Evolutionary conservation across 2,888 invertebrate species (phyloP), one percentile per base, ranked within the genome.

Genomic region (Nomada ferruginata): DNA sequence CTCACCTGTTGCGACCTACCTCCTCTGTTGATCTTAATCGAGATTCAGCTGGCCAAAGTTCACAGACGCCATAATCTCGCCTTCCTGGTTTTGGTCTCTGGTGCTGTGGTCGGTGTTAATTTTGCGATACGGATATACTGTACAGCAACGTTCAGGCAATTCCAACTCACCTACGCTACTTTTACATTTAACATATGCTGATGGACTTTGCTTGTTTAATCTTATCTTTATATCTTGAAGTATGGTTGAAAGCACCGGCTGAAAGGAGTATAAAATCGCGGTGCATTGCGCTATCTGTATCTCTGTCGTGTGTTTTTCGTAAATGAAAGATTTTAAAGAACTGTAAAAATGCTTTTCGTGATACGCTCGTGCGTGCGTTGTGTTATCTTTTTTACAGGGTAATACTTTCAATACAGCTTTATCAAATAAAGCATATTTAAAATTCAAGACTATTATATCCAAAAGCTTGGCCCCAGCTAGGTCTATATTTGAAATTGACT

Each of bases 1-100:
- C 77, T 84, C 87, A 88, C 88, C 88, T 88, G 88, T 88, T 88
- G 88, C 88, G 66, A 86, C 42, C 71, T 50, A 82, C 66, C 83
- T 79, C 81, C 76, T 75, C 85, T 80, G 85, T 85, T 85, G 85
- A 85, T 84, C 83, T 82, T 85, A 85, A 85, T 87, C 83, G 87
- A 69, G 81, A 68, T 73, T 73, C 76, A 42, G 29, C 70, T 75
- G 82, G 79, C 60, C 57, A 77, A 84, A 86, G 85, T 85, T 85
- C 64, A 76, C 66, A 59, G 73, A 75, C 73, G 63, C 74, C 57
- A 55, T 78, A 82, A 78, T 80, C 78, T 76, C 80, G 83, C 77
- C 42, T 53, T 73, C 77, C 69, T 64, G 59, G 18, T 64, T 63
- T 42, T 68, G 18, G n/a, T 20, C 59, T 55, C 11, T 52, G 42